A percentile compares a stretch with the other conserved stretches of the same genome.
Evolutionary conservation across 1,140 invertebrate genomes (phyloP).

Genomic region (Andrena cerasifolii): DNA sequence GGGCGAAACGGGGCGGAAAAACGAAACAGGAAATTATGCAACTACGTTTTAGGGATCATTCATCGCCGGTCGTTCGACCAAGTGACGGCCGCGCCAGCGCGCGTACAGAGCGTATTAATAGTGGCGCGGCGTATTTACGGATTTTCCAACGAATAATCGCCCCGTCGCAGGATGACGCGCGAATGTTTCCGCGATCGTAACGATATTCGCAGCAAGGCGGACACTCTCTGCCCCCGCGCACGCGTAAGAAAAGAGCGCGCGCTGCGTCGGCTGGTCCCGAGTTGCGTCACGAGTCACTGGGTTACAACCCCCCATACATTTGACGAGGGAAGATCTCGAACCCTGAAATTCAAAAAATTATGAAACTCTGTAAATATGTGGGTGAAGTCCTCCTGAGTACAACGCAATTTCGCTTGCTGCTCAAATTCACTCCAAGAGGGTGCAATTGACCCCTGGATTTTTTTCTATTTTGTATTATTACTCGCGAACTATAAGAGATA

Average conservation of each 20-base stretch:
- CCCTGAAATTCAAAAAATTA: too few relatives aligned
- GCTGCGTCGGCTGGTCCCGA: not conserved
- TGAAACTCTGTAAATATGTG: too few relatives aligned
- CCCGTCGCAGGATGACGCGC: not conserved
- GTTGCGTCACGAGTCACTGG: slow-evolving; percentile 23
- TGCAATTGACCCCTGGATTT: too few relatives aligned
- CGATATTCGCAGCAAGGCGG: not conserved
- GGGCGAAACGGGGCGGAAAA: not conserved
- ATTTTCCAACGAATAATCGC: slow-evolving; percentile 21
- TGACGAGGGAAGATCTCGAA: too few relatives aligned
- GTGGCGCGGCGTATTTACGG: not conserved
- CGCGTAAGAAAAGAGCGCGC: not conserved
- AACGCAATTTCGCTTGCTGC: too few relatives aligned
- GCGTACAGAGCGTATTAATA: slow-evolving; percentile 17
- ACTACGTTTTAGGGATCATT: slow-evolving; percentile 15
- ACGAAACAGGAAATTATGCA: slow-evolving; percentile 20
- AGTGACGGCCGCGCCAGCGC: slow-evolving; percentile 9
- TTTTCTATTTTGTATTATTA: too few relatives aligned
- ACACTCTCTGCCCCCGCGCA: not conserved
- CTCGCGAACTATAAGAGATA: too few relatives aligned
- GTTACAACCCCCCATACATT: too few relatives aligned
- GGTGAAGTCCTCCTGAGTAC: too few relatives aligned
- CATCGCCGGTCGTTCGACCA: not conserved
- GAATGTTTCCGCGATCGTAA: not conserved
- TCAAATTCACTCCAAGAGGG: too few relatives aligned